Evolutionary conservation across 2,113 vertebrate genomes (phyloP).

Genomic region (Noturus placidus): DNA sequence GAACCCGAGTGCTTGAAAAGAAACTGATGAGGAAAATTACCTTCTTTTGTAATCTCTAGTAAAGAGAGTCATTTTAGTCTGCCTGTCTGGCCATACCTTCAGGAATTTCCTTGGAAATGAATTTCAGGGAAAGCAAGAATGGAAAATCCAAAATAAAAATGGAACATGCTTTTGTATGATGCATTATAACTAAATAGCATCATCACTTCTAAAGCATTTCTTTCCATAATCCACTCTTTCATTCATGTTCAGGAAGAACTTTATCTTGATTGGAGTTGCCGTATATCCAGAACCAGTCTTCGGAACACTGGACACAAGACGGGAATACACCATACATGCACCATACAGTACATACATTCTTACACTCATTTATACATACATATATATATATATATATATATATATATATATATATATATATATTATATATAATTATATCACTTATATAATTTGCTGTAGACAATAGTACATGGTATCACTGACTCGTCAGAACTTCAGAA

Average conservation of each 20-base stretch:
- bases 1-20: background rate
- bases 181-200: background rate
- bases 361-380: background rate
- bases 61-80: background rate
- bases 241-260: background rate
- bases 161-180: background rate
- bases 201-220: background rate
- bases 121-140: background rate
- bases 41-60: slow-evolving; percentile 13
- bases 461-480: background rate
- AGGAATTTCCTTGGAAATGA: background rate
- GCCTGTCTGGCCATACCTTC: background rate
- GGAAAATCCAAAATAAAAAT: background rate
- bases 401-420: no score
- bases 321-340: background rate
- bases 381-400: no score
- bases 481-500: background rate
- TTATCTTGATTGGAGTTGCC: background rate
- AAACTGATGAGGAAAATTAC: slow-evolving; percentile 9
- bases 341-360: background rate
- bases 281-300: background rate
- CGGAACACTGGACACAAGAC: background rate
- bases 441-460: background rate
- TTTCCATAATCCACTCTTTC: background rate
- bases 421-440: no score